Base-by-base conservation (phyloP, 1,140 invertebrate genomes). In the Zaprionus tsacasi region DNA sequence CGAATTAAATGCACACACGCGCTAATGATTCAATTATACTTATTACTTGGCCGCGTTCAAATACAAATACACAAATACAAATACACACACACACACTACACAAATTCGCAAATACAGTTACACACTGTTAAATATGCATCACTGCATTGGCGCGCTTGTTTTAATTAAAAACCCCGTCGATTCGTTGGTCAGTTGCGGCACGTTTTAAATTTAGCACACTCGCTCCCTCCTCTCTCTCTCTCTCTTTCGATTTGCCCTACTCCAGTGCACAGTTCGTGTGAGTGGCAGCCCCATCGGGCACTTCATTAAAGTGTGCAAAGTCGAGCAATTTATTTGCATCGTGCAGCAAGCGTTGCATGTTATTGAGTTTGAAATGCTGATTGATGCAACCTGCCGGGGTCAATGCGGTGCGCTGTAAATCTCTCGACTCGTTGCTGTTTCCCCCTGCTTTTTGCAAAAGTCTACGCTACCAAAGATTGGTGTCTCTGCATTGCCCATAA, bases 21-120 rank as follows among this genome's bases (percentile, higher is more conserved):
- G 85, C 85, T 89, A 89, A 89, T 89, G 85, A 89, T 89, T 90
- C 86, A 90, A 89, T 89, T 89, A 89, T 89, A 64, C 71, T 79
- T 85, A 89, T 89, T 85, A 81, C 63, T 70, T 65, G 58, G 38
- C 57, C 63, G 50, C 43, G 10, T 60, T 66, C 61, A 60, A 55
- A 72, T 11, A 43, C 35, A 57, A 33, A 70, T 52, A 52, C 57
- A 43, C 71, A 70, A 61, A 56, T 45, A 63, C 33, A 59, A 13
- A 58, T 15, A 71, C 36, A 12, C 57, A 43, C 48, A 43, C 10
- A 61, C 30, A 45, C 59, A 70, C 11, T 50, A 15, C 57, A 43
- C 45, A 56, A 43, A 75, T 45, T 50, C 13, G 67, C 72, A 69
- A 63, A 54, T 40, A 68, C 79, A 68, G 40, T 40, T 69, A 83